Base-by-base conservation (phyloP, 64 coral and sea anemone species). In the Cladopsammia gracilis region DNA sequence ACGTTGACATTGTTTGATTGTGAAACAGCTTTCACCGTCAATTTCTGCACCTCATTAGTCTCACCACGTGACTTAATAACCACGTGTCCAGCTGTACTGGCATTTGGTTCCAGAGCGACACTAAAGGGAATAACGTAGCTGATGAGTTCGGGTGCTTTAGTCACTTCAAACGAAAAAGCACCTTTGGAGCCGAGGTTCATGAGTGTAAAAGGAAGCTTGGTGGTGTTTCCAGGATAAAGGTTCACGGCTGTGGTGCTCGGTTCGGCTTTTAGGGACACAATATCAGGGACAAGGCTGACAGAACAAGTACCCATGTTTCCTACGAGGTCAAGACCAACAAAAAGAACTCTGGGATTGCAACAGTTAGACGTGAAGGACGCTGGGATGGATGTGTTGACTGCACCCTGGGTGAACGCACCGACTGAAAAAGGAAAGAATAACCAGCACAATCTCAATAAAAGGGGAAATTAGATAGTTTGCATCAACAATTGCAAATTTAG, bases 41-140 rank as follows among this genome's bases (percentile, higher is more conserved):
- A 50, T 10, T 48, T 84, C 62, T 67, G 8, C 5, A 49, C 16
- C 18, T 84, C 43, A 8, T 48, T 49, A n/a, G 20, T 67, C 3
- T 84, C 62, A 46, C 42, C 18, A 24, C 42, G 61, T 67, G 80
- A 84, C 60, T 45, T 22, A 13, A 84, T 84, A 48, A 84, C 6
- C 45, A 84, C 80, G n/a, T 77, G 22, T 24, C 75, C 75, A 54
- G 75, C 11, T 10, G 48, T 10, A 56, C 49, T 77, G 18, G 50
- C 50, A 24, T 77, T 77, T 22, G 75, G 7, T 51, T 77, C 50
- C 5, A 77, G 75, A 53, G 22, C 20, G n/a, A 77, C 48, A 48
- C 75, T 77, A 13, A 77, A 77, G n/a, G 75, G 75, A 54, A 77
- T 77, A 18, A 77, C 75, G 75, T 77, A 77, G 25, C 75, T 77